A percentile compares a stretch with the other conserved stretches of the same genome.
Conservation (phyloP, 53 echinoderm and acorn worm species). For the Luidia sarsii region DNA sequence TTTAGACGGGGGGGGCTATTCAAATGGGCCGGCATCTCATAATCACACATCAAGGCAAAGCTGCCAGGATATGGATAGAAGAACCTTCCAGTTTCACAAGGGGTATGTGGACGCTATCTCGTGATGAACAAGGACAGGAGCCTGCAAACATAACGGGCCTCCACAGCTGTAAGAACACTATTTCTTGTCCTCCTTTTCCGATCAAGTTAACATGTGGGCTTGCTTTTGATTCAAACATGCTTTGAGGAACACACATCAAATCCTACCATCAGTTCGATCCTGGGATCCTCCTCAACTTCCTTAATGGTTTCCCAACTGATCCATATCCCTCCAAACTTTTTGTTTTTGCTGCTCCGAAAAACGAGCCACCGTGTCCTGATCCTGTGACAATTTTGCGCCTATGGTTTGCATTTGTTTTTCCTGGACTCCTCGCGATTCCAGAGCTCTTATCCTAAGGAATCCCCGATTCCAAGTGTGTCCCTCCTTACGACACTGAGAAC, state of each 20-base stretch:
- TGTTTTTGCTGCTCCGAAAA: conserved; percentile 27
- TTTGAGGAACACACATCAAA: not conserved
- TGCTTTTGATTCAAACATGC: no score
- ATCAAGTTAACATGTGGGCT: no score
- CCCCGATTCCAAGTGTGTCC: conserved; percentile 43
- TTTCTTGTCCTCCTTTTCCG: no score
- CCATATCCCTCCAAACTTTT: conserved; percentile 7
- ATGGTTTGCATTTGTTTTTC: not conserved
- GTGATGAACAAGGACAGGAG: no score
- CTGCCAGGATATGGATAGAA: no score
- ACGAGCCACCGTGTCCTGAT: conserved; percentile 33
- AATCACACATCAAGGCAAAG: no score
- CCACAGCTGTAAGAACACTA: no score
- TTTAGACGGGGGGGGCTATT: no score
- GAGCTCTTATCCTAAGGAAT: conserved; percentile 46
- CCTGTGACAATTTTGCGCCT: not conserved
- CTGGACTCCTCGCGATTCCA: conserved; percentile 46
- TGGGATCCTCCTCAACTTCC: conserved; percentile 20
- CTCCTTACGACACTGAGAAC: conserved; percentile 54
- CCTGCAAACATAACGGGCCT: no score
- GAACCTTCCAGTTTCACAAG: no score
- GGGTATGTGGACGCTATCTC: no score
- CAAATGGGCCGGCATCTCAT: no score
- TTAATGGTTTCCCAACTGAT: not conserved
- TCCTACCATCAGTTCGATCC: conserved; percentile 30